Percentiles rank a stretch among this genome's conserved stretches.
Conservation (phyloP, 2,113 vertebrate species). For the Excalfactoria chinensis region DNA sequence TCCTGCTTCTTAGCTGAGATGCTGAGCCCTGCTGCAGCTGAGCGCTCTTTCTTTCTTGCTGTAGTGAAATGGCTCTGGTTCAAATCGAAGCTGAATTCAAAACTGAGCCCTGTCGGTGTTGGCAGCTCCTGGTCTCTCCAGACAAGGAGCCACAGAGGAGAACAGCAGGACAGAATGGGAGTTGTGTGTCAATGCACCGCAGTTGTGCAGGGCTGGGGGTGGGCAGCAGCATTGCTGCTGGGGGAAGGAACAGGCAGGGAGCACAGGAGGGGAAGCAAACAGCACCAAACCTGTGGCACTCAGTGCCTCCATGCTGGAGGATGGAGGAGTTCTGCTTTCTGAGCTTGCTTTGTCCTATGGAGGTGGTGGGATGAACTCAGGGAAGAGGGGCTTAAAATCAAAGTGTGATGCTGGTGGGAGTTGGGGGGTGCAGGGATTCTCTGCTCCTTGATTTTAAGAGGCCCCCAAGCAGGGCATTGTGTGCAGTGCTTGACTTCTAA, state of each 20-base stretch:
- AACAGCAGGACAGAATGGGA: background rate
- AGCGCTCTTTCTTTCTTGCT: background rate
- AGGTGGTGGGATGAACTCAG: background rate
- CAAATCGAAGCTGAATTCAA: background rate
- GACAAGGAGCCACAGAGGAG: constrained; percentile 2
- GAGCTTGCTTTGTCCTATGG: background rate
- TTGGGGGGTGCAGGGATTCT: background rate
- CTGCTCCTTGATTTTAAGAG: background rate
- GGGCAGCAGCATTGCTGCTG: background rate
- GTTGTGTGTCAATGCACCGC: background rate
- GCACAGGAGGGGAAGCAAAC: too few species aligned
- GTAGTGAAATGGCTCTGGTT: background rate
- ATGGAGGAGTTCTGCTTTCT: background rate
- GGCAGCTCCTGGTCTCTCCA: background rate
- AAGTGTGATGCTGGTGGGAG: accelerated
- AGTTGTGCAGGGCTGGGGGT: background rate
- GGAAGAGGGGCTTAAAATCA: background rate
- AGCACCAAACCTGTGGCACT: accelerated
- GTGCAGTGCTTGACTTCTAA: background rate
- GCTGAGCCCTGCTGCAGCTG: background rate
- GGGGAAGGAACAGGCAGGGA: background rate
- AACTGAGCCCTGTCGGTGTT: background rate
- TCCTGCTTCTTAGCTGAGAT: background rate
- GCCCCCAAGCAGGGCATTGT: background rate
- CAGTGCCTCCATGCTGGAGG: background rate